Evolutionary conservation across 2,888 invertebrate genomes (phyloP), one percentile per base, ranked within the genome.

Genomic region (Plebejus melissa): DNA sequence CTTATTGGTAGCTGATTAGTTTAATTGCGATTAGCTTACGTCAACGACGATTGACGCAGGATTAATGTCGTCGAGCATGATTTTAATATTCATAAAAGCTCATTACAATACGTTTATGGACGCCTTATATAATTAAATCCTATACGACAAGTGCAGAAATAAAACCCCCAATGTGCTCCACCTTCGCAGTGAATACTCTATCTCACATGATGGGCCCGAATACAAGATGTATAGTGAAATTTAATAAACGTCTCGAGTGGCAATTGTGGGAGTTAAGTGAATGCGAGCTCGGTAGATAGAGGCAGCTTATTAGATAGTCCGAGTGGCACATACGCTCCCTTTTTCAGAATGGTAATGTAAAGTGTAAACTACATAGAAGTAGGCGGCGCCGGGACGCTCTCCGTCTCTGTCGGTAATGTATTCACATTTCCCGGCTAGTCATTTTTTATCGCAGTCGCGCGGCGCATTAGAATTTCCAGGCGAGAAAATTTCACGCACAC

Each of bases 371-470:
- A 88, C 87, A 88, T 87, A 86, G 83, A 74, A 77, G 82, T 79
- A 80, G 83, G 81, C 82, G 83, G 83, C 82, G 85, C 80, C 83
- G 82, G 82, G 82, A 83, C 83, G 86, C 85, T 84, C 87, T 87
- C 87, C 90, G 85, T 89, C 89, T 86, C 82, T 80, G 82, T 81
- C 82, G 77, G 82, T 93, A 92, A 93, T 93, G 88, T 93, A 93
- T 93, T 87, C 93, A 93, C 88, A 88, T 90, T 92, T 91, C 88
- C 89, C 89, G 87, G 87, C 87, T 86, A 86, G 88, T 90, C 92
- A 91, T 93, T 92, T 92, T 93, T 93, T 93, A 93, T 93, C 93
- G 91, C 91, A 90, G 88, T 92, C 93, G 88, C 92, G 90, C 93
- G 86, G 86, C 89, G 91, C 91, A 91, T 93, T 93, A 92, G 87